phyloP scores from a whole-genome alignment of 2,888 invertebrate genomes.

The Norana najaformis region DNA sequence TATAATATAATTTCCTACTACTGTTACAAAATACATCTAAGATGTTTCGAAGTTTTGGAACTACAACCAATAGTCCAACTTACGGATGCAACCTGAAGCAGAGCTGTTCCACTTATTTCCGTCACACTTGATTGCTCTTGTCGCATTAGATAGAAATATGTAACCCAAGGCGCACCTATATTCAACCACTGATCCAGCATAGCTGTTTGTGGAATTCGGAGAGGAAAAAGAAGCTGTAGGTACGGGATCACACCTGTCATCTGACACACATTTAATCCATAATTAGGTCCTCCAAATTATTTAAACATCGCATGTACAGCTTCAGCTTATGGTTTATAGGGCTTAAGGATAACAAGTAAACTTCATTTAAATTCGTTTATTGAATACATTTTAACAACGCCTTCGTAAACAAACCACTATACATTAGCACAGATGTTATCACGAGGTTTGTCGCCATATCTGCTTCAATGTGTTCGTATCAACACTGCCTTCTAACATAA shows the following conservation, averaged over 20 bases:
- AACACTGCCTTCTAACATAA: neutral
- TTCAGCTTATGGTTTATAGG: too few relatives aligned
- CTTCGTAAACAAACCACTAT: neutral
- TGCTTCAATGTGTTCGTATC: neutral
- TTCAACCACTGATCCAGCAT: neutral
- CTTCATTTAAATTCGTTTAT: neutral
- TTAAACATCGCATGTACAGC: too few relatives aligned
- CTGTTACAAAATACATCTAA: too few relatives aligned
- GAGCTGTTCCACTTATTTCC: neutral
- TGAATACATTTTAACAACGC: neutral
- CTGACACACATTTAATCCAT: neutral
- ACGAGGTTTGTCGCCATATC: neutral
- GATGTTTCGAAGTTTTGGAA: too few relatives aligned
- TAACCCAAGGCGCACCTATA: neutral
- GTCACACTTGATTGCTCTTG: neutral
- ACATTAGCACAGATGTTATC: too few relatives aligned
- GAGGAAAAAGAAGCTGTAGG: neutral
- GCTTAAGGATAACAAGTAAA: too few relatives aligned
- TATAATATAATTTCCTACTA: too few relatives aligned
- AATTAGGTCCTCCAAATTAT: too few relatives aligned
- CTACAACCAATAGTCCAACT: neutral
- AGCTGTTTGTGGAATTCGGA: neutral
- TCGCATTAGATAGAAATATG: neutral
- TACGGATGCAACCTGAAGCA: neutral
- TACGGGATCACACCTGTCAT: neutral